Percentiles rank a stretch among this genome's conserved stretches.
Conservation (phyloP, 1,140 invertebrate genomes). For the Bombus soroeensis region DNA sequence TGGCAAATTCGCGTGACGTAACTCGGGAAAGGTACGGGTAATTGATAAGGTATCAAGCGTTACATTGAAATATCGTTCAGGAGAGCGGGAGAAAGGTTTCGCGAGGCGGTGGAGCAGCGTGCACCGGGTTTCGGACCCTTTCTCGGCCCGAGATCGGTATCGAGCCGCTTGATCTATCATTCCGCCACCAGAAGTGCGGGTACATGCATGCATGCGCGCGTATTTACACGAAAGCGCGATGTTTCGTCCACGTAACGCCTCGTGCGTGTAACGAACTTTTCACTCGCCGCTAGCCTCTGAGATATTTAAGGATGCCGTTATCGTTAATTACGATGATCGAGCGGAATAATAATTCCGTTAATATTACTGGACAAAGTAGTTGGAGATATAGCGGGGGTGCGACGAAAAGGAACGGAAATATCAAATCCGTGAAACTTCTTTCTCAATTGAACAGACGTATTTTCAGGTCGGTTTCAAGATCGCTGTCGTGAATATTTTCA, state of each 20-base stretch:
- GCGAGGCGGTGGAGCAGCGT: conserved; percentile 22
- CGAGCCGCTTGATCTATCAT: conserved; percentile 60
- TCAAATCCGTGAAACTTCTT: not conserved
- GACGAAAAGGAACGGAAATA: not conserved
- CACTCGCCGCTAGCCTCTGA: not conserved
- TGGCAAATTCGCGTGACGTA: conserved; percentile 51
- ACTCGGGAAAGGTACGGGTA: conserved; percentile 36
- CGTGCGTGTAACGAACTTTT: conserved; percentile 18
- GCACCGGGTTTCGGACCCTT: conserved; percentile 49
- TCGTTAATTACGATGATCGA: not conserved
- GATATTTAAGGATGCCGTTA: not conserved
- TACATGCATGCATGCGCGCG: conserved; percentile 26
- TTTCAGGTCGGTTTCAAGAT: not conserved
- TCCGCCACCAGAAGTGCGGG: conserved; percentile 53
- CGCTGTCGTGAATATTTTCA: conserved; percentile 1
- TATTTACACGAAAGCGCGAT: conserved; percentile 30
- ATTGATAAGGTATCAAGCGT: conserved; percentile 49
- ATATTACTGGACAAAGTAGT: not conserved
- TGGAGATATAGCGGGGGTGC: not conserved
- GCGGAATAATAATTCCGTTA: not conserved
- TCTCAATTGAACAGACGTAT: no score
- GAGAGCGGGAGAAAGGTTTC: conserved; percentile 42
- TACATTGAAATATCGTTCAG: conserved; percentile 41
- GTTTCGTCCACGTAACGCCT: conserved; percentile 22
- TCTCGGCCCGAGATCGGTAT: conserved; percentile 55